Evolutionary conservation across 2,113 vertebrate species (phyloP).

Genomic region (Saguinus imperator): DNA sequence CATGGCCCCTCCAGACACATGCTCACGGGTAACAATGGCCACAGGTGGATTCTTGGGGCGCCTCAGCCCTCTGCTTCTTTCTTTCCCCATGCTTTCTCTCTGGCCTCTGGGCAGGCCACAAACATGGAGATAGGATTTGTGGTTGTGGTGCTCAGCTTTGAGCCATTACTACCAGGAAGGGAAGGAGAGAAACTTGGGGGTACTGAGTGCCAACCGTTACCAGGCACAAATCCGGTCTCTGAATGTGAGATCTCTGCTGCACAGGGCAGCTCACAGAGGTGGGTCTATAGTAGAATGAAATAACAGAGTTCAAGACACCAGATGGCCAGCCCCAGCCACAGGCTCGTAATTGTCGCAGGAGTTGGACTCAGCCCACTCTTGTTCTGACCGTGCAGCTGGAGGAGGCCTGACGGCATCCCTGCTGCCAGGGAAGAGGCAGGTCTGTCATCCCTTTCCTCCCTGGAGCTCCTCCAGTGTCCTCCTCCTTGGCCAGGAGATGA

Average conservation of each 20-base stretch:
- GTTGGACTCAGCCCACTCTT: not conserved
- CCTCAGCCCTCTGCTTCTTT: not conserved
- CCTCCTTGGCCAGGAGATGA: not conserved
- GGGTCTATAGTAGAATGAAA: not conserved
- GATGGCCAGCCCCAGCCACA: not conserved
- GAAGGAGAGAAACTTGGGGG: not conserved
- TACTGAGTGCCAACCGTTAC: rapidly evolving
- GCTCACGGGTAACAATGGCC: not conserved
- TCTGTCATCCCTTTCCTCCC: too few relatives aligned
- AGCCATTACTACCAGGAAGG: not conserved
- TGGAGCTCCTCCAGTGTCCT: not conserved
- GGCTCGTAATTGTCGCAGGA: not conserved
- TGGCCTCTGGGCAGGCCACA: not conserved
- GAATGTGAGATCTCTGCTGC: not conserved
- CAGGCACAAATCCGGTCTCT: not conserved
- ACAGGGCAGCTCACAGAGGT: not conserved
- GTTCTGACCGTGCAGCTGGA: too few relatives aligned
- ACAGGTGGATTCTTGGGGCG: rapidly evolving
- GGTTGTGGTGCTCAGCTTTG: not conserved
- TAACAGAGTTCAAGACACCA: not conserved
- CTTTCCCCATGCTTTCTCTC: not conserved
- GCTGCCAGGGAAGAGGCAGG: not conserved
- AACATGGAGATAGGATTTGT: not conserved
- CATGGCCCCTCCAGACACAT: rapidly evolving
- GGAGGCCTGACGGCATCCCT: not conserved